Evolutionary conservation across 2,113 vertebrate species (phyloP).

Genomic region (Nycticryphes semicollaris): DNA sequence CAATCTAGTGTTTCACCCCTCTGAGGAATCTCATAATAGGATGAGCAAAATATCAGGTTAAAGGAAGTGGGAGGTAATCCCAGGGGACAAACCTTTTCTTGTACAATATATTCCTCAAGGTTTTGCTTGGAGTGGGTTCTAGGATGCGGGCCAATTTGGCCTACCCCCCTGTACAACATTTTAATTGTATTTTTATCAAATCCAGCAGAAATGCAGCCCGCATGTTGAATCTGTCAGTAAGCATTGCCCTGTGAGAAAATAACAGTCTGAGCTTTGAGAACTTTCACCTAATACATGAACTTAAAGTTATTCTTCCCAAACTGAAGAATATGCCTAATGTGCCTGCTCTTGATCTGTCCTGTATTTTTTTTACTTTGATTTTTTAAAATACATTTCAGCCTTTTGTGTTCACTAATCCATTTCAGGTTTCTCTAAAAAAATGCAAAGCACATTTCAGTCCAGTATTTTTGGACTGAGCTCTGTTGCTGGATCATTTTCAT

Average conservation of each 20-base stretch:
- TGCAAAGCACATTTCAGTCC: background rate
- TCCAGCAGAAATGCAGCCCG: conserved; percentile 69
- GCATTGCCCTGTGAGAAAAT: conserved; percentile 21
- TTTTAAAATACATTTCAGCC: background rate
- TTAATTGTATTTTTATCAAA: conserved; percentile 82
- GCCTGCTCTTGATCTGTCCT: background rate
- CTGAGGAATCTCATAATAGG: conserved; percentile 77
- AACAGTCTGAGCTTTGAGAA: conserved; percentile 36
- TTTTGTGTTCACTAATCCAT: background rate
- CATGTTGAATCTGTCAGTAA: conserved; percentile 63
- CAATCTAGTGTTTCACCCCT: conserved; percentile 79
- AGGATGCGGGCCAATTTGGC: conserved; percentile 79
- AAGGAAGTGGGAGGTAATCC: conserved; percentile 73
- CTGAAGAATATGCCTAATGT: background rate
- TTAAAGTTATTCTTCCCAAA: background rate
- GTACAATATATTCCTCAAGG: conserved; percentile 74
- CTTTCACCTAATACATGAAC: conserved; percentile 23
- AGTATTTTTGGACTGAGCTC: background rate
- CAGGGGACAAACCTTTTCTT: conserved; percentile 66
- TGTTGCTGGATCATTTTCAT: background rate
- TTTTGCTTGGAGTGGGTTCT: conserved; percentile 74
- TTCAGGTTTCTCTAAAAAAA: background rate
- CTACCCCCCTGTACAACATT: conserved; percentile 64
- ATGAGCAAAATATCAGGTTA: conserved; percentile 81
- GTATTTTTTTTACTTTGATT: background rate